Evolutionary conservation across 2,797 vertebrate species (phyloP).

Genomic region (Cirrhinus mrigala): DNA sequence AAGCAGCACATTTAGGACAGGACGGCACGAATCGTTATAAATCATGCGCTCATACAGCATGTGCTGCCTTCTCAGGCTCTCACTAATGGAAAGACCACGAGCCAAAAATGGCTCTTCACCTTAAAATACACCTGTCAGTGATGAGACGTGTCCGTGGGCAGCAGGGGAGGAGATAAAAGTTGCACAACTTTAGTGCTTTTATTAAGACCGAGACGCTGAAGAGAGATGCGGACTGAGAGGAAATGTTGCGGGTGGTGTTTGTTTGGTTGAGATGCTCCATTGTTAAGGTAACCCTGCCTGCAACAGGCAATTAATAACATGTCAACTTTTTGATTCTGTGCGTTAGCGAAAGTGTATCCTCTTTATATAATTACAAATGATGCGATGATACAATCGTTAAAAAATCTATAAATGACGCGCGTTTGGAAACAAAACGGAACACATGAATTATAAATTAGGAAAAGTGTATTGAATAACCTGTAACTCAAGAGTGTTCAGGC

Average conservation of each 20-base stretch:
- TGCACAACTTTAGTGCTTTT: background rate
- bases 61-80: background rate
- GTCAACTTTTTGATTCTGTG: constrained; percentile 17
- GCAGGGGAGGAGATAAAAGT: background rate
- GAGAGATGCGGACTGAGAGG: background rate
- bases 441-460: background rate
- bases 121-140: constrained; percentile 51
- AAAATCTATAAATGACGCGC: background rate
- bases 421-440: constrained; percentile 2
- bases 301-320: background rate
- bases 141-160: constrained; percentile 30
- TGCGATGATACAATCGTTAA: background rate
- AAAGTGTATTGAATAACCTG: constrained; percentile 3
- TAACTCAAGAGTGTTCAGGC: constrained; percentile 23
- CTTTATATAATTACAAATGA: constrained; percentile 8
- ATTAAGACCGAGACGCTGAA: constrained; percentile 7
- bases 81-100: background rate
- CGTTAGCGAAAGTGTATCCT: background rate
- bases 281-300: constrained; percentile 26
- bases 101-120: constrained; percentile 23
- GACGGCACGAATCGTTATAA: background rate
- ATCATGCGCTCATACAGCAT: background rate
- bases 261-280: constrained; percentile 11
- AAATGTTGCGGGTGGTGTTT: constrained; percentile 31
- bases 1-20: constrained; percentile 16